Evolutionary conservation across 2,888 invertebrate species (phyloP).

Genomic region (Phania funesta): DNA sequence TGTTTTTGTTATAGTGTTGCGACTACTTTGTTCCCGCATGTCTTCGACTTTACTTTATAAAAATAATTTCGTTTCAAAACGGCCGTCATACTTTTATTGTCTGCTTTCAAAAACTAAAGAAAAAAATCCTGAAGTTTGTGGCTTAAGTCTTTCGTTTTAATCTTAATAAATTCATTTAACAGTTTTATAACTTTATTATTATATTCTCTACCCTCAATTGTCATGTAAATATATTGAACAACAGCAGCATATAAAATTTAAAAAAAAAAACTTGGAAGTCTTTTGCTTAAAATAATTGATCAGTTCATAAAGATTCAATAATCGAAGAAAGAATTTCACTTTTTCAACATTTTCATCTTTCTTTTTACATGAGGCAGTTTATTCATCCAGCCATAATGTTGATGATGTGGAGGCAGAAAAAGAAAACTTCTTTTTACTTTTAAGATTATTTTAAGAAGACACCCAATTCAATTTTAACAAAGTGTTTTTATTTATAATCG

Average conservation of each 20-base stretch:
- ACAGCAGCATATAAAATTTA: neutral
- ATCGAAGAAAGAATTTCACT: slow-evolving; percentile 61
- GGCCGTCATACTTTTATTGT: neutral
- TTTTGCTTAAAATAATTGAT: slow-evolving; percentile 50
- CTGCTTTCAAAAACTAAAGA: neutral
- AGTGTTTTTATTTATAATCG: slow-evolving; percentile 60
- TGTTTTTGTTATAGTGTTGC: too few relatives aligned
- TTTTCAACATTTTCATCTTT: slow-evolving; percentile 44
- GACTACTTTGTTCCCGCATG: too few relatives aligned
- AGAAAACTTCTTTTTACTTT: slow-evolving; percentile 26
- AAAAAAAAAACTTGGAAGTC: neutral
- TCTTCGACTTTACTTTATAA: too few relatives aligned
- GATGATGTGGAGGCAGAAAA: neutral
- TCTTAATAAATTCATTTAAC: slow-evolving; percentile 31
- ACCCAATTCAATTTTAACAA: slow-evolving; percentile 34
- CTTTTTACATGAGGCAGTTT: slow-evolving; percentile 13
- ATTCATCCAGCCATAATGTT: too few relatives aligned
- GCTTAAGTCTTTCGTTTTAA: slow-evolving; percentile 29
- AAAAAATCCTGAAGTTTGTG: neutral
- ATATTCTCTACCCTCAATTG: neutral
- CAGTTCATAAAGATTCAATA: slow-evolving; percentile 57
- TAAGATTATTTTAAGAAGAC: slow-evolving; percentile 37
- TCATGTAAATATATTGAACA: slow-evolving; percentile 11
- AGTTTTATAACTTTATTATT: slow-evolving; percentile 28
- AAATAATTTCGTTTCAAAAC: too few relatives aligned